Base-by-base conservation (phyloP, 2,888 invertebrate genomes). In the Archips xylosteana region DNA sequence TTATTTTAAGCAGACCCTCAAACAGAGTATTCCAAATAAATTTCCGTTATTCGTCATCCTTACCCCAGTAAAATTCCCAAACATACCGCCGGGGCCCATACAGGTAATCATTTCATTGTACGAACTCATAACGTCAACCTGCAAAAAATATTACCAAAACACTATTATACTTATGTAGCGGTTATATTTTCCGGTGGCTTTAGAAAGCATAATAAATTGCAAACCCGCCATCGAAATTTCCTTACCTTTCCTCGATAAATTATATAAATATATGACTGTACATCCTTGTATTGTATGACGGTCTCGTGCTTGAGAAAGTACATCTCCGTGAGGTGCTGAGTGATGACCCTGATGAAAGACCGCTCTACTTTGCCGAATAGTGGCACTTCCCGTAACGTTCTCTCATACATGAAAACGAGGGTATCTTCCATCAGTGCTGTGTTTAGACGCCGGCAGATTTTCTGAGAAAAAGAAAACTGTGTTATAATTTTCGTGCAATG, bases 81-180 rank as follows among this genome's bases (percentile, higher is more conserved):
- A 94, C 90, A 95, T 92, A 2, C 95, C 95, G 10, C 95, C 95
- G 0, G 92, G 92, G 1, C 95, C 95, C 92, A 95, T 94, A 77
- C 92, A 93, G 2, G 93, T 92, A 34, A 95, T 87, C 91, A 94
- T 93, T 85, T 94, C 94, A 78, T 92, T 94, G 76, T 93, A 94
- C 1, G 93, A 91, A 61, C 89, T 89, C 66, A 92, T 81, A 64
- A 94, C 92, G 75, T 94, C 94, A 1, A 94, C 94, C 94, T 94
- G 76, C 57, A 83, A 86, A 74, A 71, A 74, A 76, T 74, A 63
- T 34, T 13, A 23, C 45, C 67, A 32, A 15, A 62, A 60, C 47
- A 63, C 51, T 45, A 49, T 59, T 42, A 64, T 65, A 69, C 64
- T 73, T 60, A 69, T 42, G 34, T n/a, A 64, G 45, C 64, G 51